A percentile compares a stretch with the other conserved stretches of the same genome.
phyloP scores from a whole-genome alignment of 2,797 vertebrate species.

The Australoheros facetus region DNA sequence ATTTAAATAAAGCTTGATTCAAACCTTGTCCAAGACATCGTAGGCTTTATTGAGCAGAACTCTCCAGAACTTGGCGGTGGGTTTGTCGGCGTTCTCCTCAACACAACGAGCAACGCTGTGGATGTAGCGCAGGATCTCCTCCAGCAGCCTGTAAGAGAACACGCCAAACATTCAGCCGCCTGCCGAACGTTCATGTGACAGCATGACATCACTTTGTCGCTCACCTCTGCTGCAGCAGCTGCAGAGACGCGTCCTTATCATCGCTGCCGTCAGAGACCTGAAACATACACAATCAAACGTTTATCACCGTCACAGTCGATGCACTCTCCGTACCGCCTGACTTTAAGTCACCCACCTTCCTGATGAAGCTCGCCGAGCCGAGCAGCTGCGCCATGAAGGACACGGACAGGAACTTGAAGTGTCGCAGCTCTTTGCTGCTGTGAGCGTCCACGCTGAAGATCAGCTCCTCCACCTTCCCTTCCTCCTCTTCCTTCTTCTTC shows the following conservation, averaged over 20 bases:
- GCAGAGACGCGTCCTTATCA: slow-evolving; percentile 66
- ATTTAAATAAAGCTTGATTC: neutral
- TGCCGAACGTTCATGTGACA: too few relatives aligned
- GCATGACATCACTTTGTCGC: neutral
- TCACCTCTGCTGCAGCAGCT: slow-evolving; percentile 89
- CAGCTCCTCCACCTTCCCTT: slow-evolving; percentile 75
- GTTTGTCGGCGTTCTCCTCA: slow-evolving; percentile 87
- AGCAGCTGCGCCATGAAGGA: slow-evolving; percentile 93
- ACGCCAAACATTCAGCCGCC: neutral
- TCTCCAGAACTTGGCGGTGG: slow-evolving; percentile 94
- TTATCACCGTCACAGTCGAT: rapidly evolving
- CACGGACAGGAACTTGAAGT: slow-evolving; percentile 91
- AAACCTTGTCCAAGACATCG: slow-evolving; percentile 93
- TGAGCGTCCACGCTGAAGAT: slow-evolving; percentile 88
- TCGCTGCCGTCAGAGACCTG: slow-evolving; percentile 85
- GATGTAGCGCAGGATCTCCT: slow-evolving; percentile 89
- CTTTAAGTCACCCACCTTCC: slow-evolving; percentile 80
- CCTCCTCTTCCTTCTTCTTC: slow-evolving; percentile 64
- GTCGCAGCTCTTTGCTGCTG: slow-evolving; percentile 90
- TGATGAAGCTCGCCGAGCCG: slow-evolving; percentile 85
- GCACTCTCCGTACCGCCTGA: neutral
- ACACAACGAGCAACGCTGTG: slow-evolving; percentile 86
- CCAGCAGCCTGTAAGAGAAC: slow-evolving; percentile 84
- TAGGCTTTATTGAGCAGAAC: slow-evolving; percentile 92
- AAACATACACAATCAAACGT: neutral